Conservation (phyloP, 2,113 vertebrate genomes). For the Syngnathus scovelli region DNA sequence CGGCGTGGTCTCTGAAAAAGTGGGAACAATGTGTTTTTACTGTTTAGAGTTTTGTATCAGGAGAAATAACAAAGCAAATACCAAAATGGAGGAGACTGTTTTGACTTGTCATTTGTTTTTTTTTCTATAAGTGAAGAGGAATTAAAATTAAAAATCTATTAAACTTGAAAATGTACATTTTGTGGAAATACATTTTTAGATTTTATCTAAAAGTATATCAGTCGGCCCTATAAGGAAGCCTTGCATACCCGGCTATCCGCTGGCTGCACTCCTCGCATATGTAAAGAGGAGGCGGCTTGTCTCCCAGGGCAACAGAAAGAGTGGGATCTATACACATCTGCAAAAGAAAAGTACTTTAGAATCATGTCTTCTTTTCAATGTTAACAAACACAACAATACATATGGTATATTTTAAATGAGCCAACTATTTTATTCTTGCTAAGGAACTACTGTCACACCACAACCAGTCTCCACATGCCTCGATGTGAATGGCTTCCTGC, state of each 20-base stretch:
- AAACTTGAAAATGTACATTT: no score
- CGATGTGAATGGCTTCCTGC: constrained; percentile 39
- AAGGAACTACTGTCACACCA: constrained; percentile 12
- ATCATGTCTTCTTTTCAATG: neutral
- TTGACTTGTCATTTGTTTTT: no score
- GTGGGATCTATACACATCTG: constrained; percentile 99
- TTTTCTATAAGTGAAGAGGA: no score
- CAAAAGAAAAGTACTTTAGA: constrained; percentile 45
- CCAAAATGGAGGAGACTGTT: no score
- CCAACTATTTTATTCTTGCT: neutral
- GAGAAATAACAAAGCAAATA: no score
- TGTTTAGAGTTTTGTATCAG: no score
- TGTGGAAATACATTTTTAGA: neutral
- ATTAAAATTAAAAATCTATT: neutral
- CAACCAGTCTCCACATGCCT: constrained; percentile 25
- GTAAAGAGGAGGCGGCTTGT: constrained; percentile 96
- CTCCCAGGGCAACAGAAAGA: constrained; percentile 92
- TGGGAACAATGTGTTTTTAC: constrained; percentile 20
- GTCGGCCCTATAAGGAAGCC: neutral
- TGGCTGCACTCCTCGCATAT: constrained; percentile 99
- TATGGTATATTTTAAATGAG: constrained; percentile 3
- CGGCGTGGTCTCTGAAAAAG: constrained; percentile 85
- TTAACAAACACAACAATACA: neutral
- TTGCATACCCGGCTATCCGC: constrained; percentile 87
- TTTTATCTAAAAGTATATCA: neutral